Evolutionary conservation across 1,140 invertebrate genomes (phyloP), one percentile per base, ranked within the genome.

Genomic region (Octopus sinensis): DNA sequence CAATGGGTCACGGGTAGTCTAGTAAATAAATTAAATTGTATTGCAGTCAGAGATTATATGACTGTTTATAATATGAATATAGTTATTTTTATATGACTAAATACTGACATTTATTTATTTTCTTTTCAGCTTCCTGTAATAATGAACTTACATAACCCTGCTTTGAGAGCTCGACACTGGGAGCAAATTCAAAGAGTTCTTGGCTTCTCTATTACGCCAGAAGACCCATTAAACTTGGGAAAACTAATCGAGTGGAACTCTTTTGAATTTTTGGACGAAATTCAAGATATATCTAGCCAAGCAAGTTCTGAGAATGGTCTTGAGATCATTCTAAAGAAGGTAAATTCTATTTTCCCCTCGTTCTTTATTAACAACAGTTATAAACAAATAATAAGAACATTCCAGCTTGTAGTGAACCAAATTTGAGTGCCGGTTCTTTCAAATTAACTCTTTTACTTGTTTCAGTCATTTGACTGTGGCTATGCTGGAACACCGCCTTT

Each of bases 71-170:
- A 76, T 43, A 76, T 76, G 9, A 76, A 76, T 13, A 23, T 13
- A 7, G 73, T 17, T 17, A 9, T 23, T 43, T 76, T 76, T 76
- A 13, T 76, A 13, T 23, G 43, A 23, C 43, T 43, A 13, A 23
- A 7, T 23, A 7, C 9, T 13, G 23, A 76, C 6, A 76, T 9
- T 17, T 7, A 13, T 76, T 76, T 23, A 17, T 43, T 76, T 76
- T 76, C 9, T 7, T 23, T 23, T 43, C 12, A 71, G 68, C 68
- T 91, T 88, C 90, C 90, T 17, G 88, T 90, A 9, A 90, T 91
- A 78, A 89, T 88, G 13, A 87, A 88, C 79, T 83, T 91, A 6
- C 81, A 90, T n/a, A 91, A 91, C 83, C 90, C 89, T 51, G 88
- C 86, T 23, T 85, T 91, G 53, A 84, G 87, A 78, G 83, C 85